Percentiles rank a stretch among this genome's conserved stretches.
Conservation (phyloP, 2,888 invertebrate species). For the Amblyteles armatorius region DNA sequence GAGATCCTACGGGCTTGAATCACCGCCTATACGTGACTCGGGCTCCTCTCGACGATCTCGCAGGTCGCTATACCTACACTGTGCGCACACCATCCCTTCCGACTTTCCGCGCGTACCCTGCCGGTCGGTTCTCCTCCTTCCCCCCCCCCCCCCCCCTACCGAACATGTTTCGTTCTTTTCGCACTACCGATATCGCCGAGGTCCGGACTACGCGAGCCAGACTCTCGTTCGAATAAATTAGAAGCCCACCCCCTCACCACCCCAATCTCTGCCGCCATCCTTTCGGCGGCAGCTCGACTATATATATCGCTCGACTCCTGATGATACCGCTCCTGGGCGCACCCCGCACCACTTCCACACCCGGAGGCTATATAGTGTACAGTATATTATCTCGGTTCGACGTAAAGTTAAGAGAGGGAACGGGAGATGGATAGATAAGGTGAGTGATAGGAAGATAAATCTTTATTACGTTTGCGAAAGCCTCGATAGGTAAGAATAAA, state of each 20-base stretch:
- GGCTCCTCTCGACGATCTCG: constrained; percentile 67
- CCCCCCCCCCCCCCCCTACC: constrained; percentile 72
- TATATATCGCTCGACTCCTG: not conserved
- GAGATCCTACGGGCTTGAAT: constrained; percentile 75
- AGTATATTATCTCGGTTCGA: constrained; percentile 16
- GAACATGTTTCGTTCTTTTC: constrained; percentile 64
- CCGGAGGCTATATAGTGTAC: not conserved
- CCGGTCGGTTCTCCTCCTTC: constrained; percentile 63
- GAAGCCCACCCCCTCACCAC: constrained; percentile 41
- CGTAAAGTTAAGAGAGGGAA: not conserved
- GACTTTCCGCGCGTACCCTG: constrained; percentile 46
- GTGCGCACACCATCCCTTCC: constrained; percentile 60
- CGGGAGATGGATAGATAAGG: constrained; percentile 56
- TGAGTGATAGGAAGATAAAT: constrained; percentile 64
- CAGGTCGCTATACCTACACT: constrained; percentile 50
- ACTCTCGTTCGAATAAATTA: constrained; percentile 71
- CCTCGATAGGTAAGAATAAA: constrained; percentile 6
- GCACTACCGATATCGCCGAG: constrained; percentile 68
- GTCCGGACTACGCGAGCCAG: constrained; percentile 35
- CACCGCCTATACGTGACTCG: constrained; percentile 83
- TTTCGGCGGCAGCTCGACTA: not conserved
- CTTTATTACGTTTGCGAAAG: constrained; percentile 58
- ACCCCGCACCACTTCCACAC: not conserved
- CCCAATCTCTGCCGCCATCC: constrained; percentile 5
- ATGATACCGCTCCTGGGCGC: not conserved